These are phyloP conservation scores for Lepus timidus DNA, from an alignment of 2,113 vertebrate species.

Conservation along the genomic window DNA sequence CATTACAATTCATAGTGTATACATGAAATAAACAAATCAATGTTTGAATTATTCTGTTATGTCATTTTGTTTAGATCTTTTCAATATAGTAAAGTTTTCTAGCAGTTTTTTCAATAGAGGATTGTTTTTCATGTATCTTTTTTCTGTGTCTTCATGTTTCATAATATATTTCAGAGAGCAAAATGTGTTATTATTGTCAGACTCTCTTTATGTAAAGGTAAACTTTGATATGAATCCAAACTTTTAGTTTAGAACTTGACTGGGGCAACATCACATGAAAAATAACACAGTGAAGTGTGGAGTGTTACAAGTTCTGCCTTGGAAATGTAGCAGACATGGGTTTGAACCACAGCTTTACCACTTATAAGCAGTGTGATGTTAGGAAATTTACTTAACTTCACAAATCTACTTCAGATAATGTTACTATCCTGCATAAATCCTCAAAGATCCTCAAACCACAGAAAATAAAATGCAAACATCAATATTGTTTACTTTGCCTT, in stretches of 20 bases:
- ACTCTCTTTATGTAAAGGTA: constrained; percentile 1
- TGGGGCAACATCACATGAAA: neutral
- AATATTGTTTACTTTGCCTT: neutral
- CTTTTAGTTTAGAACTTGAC: constrained; percentile 21
- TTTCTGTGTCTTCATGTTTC: neutral
- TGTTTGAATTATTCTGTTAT: neutral
- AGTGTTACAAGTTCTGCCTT: neutral
- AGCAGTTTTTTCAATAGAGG: neutral
- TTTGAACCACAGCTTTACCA: neutral
- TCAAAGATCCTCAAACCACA: neutral
- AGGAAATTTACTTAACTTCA: neutral
- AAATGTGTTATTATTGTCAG: constrained; percentile 6
- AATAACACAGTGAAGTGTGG: neutral
- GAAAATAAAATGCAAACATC: neutral
- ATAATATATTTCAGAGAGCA: constrained; percentile 53
- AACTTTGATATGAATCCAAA: neutral
- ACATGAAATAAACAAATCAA: neutral
- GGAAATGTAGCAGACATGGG: neutral
- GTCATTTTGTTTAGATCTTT: neutral
- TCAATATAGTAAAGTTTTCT: neutral
- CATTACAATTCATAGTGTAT: neutral
- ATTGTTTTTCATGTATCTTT: neutral
- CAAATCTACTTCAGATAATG: neutral
- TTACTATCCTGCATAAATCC: neutral
- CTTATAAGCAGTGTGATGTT: neutral